Base-by-base conservation (phyloP, 2,888 invertebrate genomes). In the Peribatodes rhomboidaria region DNA sequence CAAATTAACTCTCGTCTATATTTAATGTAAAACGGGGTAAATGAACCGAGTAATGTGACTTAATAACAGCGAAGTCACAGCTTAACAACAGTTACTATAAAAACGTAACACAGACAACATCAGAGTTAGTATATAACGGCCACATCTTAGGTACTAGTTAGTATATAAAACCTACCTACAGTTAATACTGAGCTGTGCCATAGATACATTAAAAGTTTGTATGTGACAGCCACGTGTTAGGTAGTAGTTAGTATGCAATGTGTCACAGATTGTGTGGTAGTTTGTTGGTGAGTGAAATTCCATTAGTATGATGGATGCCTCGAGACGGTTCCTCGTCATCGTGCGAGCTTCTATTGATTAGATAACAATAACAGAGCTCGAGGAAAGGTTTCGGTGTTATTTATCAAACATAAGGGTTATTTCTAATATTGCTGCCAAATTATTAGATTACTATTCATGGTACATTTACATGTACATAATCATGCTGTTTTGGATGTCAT, bases 1-100 rank as follows among this genome's bases (percentile, higher is more conserved):
- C 22, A 39, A 56, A 60, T 65, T 60, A 65, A 64, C 58, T 65
- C 55, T 39, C 56, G 39, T 60, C 60, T 60, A 65, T 56, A 62
- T 57, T 62, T 57, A 50, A 62, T 62, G 62, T 62, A 58, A 58
- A 58, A 58, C 58, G 52, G 65, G 62, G 62, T 65, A 56, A 68
- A 68, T 68, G 65, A 65, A 62, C 62, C 62, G 60, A 16, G 60
- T 63, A 60, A 68, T 65, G 62, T 52, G 47, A 60, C 68, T 65
- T 68, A 68, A 68, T 65, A 65, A 61, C 61, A 20, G 7, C 4
- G 33, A n/a, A 7, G 18, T 20, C 31, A 31, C 16, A 49, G 47
- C 14, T 14, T 49, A 31, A 31, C 10, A 14, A 6, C 31, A 31
- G 47, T 31, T 1, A 10, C 47, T 49, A 31, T 9, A 27, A 8